A percentile compares a stretch with the other conserved stretches of the same genome.
Evolutionary conservation across 2,113 vertebrate genomes (phyloP).

Genomic region (Notothenia coriiceps): DNA sequence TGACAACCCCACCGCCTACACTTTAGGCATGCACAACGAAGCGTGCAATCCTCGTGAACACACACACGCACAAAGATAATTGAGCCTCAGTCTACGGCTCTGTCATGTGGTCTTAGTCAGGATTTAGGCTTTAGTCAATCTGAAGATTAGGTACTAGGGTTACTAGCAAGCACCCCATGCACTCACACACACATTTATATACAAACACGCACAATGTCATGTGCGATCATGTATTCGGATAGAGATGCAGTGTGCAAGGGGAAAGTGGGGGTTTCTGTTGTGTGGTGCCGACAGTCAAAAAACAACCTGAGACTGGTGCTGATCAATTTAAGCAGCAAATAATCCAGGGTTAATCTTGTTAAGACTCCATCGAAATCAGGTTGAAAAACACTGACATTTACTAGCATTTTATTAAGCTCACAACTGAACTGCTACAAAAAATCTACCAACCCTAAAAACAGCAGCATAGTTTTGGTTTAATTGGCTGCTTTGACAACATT

Average conservation of each 20-base stretch:
- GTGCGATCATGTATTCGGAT: conserved; percentile 1
- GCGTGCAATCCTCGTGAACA: neutral
- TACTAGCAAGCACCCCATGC: conserved; percentile 7
- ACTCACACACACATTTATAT: neutral
- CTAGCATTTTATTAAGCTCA: neutral
- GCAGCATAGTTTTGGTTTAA: neutral
- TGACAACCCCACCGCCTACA: neutral
- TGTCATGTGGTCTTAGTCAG: conserved; percentile 57
- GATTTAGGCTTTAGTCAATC: conserved; percentile 49
- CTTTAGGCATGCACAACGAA: neutral
- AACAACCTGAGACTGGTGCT: neutral
- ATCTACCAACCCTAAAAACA: neutral
- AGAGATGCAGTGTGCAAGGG: neutral
- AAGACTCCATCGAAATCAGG: conserved; percentile 1
- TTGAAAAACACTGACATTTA: neutral
- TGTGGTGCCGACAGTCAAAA: neutral
- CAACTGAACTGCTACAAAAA: neutral
- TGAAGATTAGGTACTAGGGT: conserved; percentile 55
- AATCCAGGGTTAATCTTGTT: conserved; percentile 44
- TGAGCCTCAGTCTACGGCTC: conserved; percentile 4
- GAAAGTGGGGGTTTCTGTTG: neutral
- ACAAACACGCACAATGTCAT: neutral
- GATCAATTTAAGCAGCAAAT: conserved; percentile 2
- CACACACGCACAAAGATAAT: conserved; percentile 9
- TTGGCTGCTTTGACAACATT: neutral